These are phyloP conservation scores for Merops nubicus DNA, from an alignment of 2,113 vertebrate species.

Conservation along the genomic window DNA sequence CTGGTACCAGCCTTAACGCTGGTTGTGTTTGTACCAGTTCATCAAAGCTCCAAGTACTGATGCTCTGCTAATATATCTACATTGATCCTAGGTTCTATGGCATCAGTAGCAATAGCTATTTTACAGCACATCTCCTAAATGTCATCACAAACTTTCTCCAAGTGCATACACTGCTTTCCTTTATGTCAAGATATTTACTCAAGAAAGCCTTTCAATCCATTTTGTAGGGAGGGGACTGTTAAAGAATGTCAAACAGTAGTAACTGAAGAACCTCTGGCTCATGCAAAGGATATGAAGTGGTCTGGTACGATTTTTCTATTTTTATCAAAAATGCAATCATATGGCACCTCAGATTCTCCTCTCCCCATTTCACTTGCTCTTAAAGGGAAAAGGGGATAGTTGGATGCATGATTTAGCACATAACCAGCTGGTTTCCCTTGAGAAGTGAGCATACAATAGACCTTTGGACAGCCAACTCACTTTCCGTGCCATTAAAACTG, in stretches of 20 bases:
- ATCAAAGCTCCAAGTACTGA: not conserved
- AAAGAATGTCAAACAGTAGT: not conserved
- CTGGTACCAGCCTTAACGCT: not conserved
- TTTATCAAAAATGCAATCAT: not conserved
- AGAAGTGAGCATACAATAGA: not conserved
- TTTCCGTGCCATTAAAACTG: not conserved
- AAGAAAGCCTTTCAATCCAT: not conserved
- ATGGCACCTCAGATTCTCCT: not conserved
- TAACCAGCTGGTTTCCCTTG: not conserved
- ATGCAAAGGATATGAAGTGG: not conserved
- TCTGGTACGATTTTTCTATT: not conserved
- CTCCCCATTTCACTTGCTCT: rapidly evolving
- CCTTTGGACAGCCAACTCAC: not conserved
- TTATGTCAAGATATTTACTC: not conserved
- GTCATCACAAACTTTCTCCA: not conserved
- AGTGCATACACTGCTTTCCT: not conserved
- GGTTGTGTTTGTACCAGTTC: not conserved
- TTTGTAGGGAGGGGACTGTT: not conserved
- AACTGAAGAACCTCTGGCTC: not conserved
- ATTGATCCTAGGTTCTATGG: not conserved
- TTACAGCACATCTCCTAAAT: not conserved
- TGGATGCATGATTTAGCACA: not conserved
- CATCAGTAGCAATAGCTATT: not conserved
- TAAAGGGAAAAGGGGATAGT: not conserved
- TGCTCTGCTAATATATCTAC: not conserved